Percentiles rank a stretch among this genome's conserved stretches.
Conservation (phyloP, 2,888 invertebrate genomes). For the Trichopoda pennipes region DNA sequence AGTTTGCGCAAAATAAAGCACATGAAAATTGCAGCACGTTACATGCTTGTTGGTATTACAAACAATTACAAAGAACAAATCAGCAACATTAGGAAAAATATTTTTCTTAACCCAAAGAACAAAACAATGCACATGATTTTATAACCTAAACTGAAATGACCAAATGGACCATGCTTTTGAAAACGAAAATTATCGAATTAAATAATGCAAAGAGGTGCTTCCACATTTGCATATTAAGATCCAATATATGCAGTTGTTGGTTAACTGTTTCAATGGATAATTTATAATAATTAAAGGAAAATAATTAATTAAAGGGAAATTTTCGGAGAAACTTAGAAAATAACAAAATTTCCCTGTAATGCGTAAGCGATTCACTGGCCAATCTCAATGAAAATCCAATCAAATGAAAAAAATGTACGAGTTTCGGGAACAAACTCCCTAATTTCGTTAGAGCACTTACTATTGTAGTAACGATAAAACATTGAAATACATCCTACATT, state of each 20-base stretch:
- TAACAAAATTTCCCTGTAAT: too few species aligned
- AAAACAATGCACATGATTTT: constrained; percentile 40
- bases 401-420: too few species aligned
- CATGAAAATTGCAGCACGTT: constrained; percentile 73
- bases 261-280: constrained; percentile 53
- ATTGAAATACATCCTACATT: too few species aligned
- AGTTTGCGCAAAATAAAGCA: constrained; percentile 25
- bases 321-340: constrained; percentile 27
- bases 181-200: constrained; percentile 52
- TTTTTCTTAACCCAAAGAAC: constrained; percentile 33
- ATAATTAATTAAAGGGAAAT: constrained; percentile 58
- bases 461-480: too few species aligned
- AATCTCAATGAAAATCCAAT: too few species aligned
- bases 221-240: background rate
- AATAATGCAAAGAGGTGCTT: constrained; percentile 52
- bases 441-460: too few species aligned
- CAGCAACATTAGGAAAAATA: constrained; percentile 56
- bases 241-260: background rate
- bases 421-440: too few species aligned
- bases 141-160: constrained; percentile 31
- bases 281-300: constrained; percentile 63
- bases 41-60: constrained; percentile 79
- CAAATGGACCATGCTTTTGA: constrained; percentile 12
- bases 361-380: too few species aligned
- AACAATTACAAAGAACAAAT: constrained; percentile 70